Evolutionary conservation across 2,797 vertebrate species (phyloP), one percentile per base, ranked within the genome.

Genomic region (Neoniphon sammara): DNA sequence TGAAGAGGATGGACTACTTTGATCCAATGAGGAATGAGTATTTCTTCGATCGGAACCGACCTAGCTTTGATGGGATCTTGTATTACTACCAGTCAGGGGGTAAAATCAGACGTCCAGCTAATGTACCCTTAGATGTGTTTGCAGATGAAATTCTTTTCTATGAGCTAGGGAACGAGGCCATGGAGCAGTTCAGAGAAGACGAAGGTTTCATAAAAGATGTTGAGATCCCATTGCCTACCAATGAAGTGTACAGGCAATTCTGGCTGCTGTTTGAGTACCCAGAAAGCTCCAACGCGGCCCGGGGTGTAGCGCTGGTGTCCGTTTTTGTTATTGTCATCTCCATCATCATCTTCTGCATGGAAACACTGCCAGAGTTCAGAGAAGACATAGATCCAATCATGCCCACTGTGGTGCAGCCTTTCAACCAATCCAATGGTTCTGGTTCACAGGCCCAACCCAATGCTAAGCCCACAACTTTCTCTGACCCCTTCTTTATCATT

Each of bases 1-100:
- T 93, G 2, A 98, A 98, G 91, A 95, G 98, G 88, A 95, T 96
- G 94, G 92, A 94, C 17, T 99, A 96, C 91, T 99, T 99, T 21
- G 97, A 99, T 90, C 96, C 97, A 36, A 97, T 98, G 97, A 96
- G 97, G 85, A 99, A 99, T 0, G 97, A 99, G 17, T 99, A 99
- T 77, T 99, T 99, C 90, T 99, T 99, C 56, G 98, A 99, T 70
- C 93, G 97, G 61, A 98, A 98, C 85, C 92, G 98, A 69, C 97
- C 97, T 18, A 99, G 98, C 88, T 99, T 99, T 83, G 98, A 99
- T 30, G 97, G 97, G 15, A 99, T 99, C 78, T 91, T 99, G 23
- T 99, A 98, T 85, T 99, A 98, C 80, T 99, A 99, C 75, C 98
- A 99, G 62, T 99, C 98, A 0, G 97, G 97, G 0, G 97, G 98